phyloP scores from a whole-genome alignment of 2,888 invertebrate genomes.

The Syrista parreyssii region DNA sequence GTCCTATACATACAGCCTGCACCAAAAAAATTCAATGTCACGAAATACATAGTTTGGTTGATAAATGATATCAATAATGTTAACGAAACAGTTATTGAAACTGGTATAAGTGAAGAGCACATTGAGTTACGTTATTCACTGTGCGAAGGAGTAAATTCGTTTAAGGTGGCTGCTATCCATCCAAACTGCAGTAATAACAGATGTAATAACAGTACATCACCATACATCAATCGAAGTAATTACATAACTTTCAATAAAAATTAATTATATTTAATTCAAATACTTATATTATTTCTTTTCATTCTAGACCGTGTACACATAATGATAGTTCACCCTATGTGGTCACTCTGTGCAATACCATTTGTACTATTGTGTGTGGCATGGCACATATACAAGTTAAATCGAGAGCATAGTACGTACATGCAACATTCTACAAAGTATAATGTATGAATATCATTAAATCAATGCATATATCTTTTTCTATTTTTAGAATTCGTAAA shows the following conservation, averaged over 20 bases:
- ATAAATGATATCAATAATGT: constrained; percentile 46
- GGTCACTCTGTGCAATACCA: background rate
- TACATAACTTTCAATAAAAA: constrained; percentile 20
- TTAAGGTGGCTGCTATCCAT: constrained; percentile 58
- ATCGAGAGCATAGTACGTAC: background rate
- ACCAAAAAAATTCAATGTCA: constrained; percentile 53
- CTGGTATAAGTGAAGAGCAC: constrained; percentile 24
- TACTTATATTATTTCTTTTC: background rate
- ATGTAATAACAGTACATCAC: constrained; percentile 57
- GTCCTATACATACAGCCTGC: constrained; percentile 55
- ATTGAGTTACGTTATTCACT: constrained; percentile 48
- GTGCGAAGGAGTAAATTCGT: constrained; percentile 50
- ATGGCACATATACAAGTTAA: background rate
- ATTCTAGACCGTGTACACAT: background rate
- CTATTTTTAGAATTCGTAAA: background rate
- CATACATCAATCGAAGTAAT: constrained; percentile 56
- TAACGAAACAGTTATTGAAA: constrained; percentile 18
- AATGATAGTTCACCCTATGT: background rate
- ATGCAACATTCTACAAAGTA: background rate
- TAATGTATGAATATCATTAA: background rate
- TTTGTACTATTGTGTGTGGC: background rate
- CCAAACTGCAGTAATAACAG: constrained; percentile 47
- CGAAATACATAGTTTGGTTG: constrained; percentile 55
- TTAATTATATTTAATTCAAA: background rate
- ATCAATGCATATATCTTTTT: background rate